These are phyloP conservation scores for Amaurobius ferox DNA, from an alignment of 2,888 invertebrate species.

Conservation along the genomic window DNA sequence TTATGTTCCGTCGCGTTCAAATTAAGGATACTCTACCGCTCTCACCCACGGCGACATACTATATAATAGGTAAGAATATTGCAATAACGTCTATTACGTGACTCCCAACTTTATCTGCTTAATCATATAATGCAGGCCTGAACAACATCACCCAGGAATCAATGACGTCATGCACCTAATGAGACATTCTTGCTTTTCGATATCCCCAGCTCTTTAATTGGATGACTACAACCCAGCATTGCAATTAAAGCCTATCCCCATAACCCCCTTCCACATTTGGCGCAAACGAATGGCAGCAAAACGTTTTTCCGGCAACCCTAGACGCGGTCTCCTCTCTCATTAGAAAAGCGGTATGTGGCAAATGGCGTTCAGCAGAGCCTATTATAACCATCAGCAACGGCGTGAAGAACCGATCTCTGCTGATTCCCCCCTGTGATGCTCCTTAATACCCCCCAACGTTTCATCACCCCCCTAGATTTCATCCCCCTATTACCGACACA, in stretches of 20 bases:
- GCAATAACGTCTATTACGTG: no score
- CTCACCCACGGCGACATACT: no score
- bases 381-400: slow-evolving; percentile 66
- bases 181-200: slow-evolving; percentile 42
- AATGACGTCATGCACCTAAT: slow-evolving; percentile 32
- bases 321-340: slow-evolving; percentile 48
- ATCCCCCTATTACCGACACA: slow-evolving; percentile 15
- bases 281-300: slow-evolving; percentile 29
- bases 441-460: slow-evolving; percentile 43
- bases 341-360: slow-evolving; percentile 66
- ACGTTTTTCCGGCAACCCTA: slow-evolving; percentile 42
- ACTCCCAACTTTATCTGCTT: not conserved
- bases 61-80: no score
- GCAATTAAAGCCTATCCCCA: slow-evolving; percentile 48
- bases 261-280: slow-evolving; percentile 27
- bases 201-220: slow-evolving; percentile 44
- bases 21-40: no score
- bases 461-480: slow-evolving; percentile 27
- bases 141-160: not conserved
- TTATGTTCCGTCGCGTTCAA: no score
- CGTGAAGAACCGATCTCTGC: slow-evolving; percentile 67
- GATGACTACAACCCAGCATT: slow-evolving; percentile 31
- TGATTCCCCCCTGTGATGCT: slow-evolving; percentile 35
- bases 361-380: slow-evolving; percentile 67
- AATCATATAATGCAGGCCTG: not conserved